phyloP scores from a whole-genome alignment of 2,888 invertebrate species.

The Diabrotica balteata region DNA sequence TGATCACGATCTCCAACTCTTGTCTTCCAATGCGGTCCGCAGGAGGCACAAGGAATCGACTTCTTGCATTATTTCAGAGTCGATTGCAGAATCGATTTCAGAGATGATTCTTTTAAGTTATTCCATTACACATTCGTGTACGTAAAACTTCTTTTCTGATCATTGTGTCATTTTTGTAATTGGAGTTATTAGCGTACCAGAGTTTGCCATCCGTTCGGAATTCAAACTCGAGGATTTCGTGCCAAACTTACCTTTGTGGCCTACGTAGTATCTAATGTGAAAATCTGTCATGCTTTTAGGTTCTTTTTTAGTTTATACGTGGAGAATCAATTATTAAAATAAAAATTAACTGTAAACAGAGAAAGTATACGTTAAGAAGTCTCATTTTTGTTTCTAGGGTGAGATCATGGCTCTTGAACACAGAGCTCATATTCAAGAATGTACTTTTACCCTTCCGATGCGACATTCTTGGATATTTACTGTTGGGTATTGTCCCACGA shows the following conservation, averaged over 20 bases:
- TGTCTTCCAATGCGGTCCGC: constrained; percentile 86
- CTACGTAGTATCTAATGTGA: constrained; percentile 98
- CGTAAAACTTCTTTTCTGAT: constrained; percentile 98
- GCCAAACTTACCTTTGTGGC: constrained; percentile 99
- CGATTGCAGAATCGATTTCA: no score
- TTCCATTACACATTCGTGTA: constrained; percentile 96
- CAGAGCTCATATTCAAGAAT: no score
- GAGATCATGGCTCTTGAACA: no score
- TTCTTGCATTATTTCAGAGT: constrained; percentile 96
- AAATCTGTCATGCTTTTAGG: constrained; percentile 64
- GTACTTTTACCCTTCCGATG: no score
- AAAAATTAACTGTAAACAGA: constrained; percentile 2
- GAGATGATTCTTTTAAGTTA: constrained; percentile 96
- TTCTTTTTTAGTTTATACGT: neutral
- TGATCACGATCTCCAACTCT: constrained; percentile 98
- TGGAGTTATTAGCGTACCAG: constrained; percentile 99
- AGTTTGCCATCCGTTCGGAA: constrained; percentile 98
- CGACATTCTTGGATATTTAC: no score
- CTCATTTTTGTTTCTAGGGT: no score
- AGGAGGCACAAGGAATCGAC: constrained; percentile 86
- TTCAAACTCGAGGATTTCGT: constrained; percentile 99
- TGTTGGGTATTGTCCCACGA: no score
- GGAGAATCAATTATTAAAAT: neutral
- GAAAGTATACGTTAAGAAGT: neutral
- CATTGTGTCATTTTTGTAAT: constrained; percentile 99